phyloP scores from a whole-genome alignment of 1,140 invertebrate species.

The Solenopsis fugax region DNA sequence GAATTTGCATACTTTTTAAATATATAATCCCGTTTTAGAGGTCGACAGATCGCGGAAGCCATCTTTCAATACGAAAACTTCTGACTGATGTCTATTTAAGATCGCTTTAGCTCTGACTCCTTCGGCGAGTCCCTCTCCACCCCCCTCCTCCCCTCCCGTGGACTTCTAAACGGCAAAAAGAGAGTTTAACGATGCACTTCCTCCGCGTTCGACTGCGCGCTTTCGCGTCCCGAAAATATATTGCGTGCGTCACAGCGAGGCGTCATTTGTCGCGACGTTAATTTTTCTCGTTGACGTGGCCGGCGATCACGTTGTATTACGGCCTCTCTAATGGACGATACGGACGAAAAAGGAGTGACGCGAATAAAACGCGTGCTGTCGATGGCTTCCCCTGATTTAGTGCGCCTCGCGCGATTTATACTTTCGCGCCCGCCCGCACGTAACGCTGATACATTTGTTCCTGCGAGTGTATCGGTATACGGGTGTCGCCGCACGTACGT shows the following conservation, averaged over 20 bases:
- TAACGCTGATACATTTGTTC: conserved; percentile 36
- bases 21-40: conserved; percentile 42
- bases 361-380: conserved; percentile 46
- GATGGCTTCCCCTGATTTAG: conserved; percentile 68
- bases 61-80: conserved; percentile 40
- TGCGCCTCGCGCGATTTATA: conserved; percentile 66
- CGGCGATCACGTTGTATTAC: conserved; percentile 62
- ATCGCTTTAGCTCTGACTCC: neutral
- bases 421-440: conserved; percentile 22
- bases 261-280: conserved; percentile 60
- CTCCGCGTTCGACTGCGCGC: neutral
- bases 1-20: conserved; percentile 53
- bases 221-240: neutral
- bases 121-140: neutral
- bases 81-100: conserved; percentile 11
- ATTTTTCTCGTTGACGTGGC: conserved; percentile 46
- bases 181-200: neutral
- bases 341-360: conserved; percentile 50
- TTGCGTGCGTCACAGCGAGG: conserved; percentile 2
- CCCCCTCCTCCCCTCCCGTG: too few species aligned
- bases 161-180: neutral
- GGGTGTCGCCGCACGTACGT: neutral
- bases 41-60: conserved; percentile 1
- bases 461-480: conserved; percentile 32
- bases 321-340: conserved; percentile 53